Base-by-base conservation (phyloP, 2,113 vertebrate species). In the Petromus typicus region DNA sequence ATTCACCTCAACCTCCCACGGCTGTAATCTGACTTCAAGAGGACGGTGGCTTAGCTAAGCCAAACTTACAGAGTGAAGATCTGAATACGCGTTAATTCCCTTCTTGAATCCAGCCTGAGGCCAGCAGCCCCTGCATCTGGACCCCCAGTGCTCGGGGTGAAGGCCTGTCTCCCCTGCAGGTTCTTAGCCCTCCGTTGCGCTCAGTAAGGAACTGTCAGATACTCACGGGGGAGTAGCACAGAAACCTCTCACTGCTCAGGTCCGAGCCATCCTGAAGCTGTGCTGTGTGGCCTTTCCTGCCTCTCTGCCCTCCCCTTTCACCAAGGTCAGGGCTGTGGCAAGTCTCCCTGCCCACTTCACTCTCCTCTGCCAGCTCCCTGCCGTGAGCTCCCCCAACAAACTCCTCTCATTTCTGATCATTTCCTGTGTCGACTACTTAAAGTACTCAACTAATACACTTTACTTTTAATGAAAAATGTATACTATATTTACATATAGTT, bases 261-360 rank as follows among this genome's bases (percentile, higher is more conserved):
- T 23, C 40, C 63, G n/a, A 45, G 17, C 13, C 13, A 48, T 69
- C 22, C 23, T 54, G n/a, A 59, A 56, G 18, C 40, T 51, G 7
- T 13, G 54, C 56, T 27, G 23, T 43, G 69, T 14, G 32, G 45
- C 80, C n/a, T 20, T 23, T 57, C 43, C 23, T 23, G 34, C 34
- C 27, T 59, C 14, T 25, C 5, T 20, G 27, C 11, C 14, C 8
- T 59, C 43, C 45, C 27, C 37, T 82, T 43, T 25, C n/a, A n/a
- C 2, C 20, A 51, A 5, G 3, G 22, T 51, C 30, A 57, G 48
- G 30, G 7, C 40, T 11, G 7, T 14, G 1, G 14, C 37, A 0
- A 16, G 13, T 37, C 57, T 40, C 20, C 63, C 37, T 71, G 3
- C 30, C 30, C 3, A 7, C 40, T 17, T 27, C 32, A 2, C 43